A percentile compares a stretch with the other conserved stretches of the same genome.
phyloP scores from a whole-genome alignment of 2,797 vertebrate species.

The Lacerta agilis region DNA sequence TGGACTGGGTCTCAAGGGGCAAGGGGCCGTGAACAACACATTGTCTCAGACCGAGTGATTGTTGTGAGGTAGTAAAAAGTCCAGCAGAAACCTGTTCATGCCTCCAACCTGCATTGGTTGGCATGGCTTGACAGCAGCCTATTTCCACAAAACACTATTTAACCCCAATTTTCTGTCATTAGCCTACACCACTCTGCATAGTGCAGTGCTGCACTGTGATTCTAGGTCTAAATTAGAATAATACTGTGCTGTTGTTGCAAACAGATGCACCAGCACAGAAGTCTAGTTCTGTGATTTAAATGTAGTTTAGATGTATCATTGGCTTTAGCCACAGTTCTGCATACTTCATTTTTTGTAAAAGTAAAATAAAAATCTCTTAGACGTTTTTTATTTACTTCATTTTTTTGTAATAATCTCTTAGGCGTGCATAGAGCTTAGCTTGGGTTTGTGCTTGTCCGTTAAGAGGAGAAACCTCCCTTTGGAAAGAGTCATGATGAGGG shows the following conservation, averaged over 20 bases:
- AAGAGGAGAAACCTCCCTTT: slow-evolving; percentile 55
- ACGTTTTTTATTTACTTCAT: neutral
- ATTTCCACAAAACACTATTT: too few relatives aligned
- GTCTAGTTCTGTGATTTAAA: too few relatives aligned
- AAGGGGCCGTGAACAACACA: too few relatives aligned
- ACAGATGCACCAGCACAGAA: too few relatives aligned
- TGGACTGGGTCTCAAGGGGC: neutral
- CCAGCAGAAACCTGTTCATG: neutral
- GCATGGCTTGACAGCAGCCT: too few relatives aligned
- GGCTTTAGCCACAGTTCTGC: slow-evolving; percentile 59
- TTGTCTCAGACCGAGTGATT: neutral
- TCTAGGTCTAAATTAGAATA: neutral
- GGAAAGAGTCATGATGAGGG: slow-evolving; percentile 59
- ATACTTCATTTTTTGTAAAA: slow-evolving; percentile 25
- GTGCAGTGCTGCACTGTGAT: neutral
- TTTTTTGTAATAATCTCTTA: slow-evolving; percentile 62
- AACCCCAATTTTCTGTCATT: too few relatives aligned
- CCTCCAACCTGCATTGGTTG: neutral
- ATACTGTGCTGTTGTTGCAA: neutral
- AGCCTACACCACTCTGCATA: neutral
- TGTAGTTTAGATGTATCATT: slow-evolving; percentile 16
- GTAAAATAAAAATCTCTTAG: too few relatives aligned
- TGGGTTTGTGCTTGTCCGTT: slow-evolving; percentile 32
- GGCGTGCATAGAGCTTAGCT: slow-evolving; percentile 49
- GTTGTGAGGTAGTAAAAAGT: neutral